A percentile compares a stretch with the other conserved stretches of the same genome.
Conservation (phyloP, 2,888 invertebrate genomes). For the Halocaridina rubra region DNA sequence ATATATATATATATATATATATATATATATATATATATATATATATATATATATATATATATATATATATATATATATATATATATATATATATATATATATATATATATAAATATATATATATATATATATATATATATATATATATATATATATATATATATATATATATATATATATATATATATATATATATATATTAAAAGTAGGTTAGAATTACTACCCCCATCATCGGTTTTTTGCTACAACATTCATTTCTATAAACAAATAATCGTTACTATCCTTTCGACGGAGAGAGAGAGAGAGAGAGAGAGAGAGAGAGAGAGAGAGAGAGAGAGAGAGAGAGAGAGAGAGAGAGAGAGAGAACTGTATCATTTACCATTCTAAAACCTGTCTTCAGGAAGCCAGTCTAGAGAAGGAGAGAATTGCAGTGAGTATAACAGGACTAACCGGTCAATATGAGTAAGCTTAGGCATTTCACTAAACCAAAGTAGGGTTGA, state of each 20-base stretch:
- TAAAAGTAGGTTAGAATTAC: too few relatives aligned
- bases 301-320: background rate
- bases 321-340: background rate
- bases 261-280: too few relatives aligned
- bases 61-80: background rate
- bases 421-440: too few relatives aligned
- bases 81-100: background rate
- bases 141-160: constrained; percentile 15
- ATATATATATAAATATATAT: background rate
- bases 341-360: background rate
- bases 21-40: background rate
- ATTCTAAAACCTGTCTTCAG: too few relatives aligned
- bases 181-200: background rate
- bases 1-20: background rate
- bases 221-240: background rate
- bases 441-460: too few relatives aligned
- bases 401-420: too few relatives aligned
- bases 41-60: background rate
- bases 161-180: background rate
- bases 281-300: background rate
- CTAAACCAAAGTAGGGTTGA: too few relatives aligned
- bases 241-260: background rate
- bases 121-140: background rate
- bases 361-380: background rate
- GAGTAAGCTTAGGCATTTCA: too few relatives aligned